Evolutionary conservation across 1,140 invertebrate species (phyloP).

Genomic region (Patella vulgata): DNA sequence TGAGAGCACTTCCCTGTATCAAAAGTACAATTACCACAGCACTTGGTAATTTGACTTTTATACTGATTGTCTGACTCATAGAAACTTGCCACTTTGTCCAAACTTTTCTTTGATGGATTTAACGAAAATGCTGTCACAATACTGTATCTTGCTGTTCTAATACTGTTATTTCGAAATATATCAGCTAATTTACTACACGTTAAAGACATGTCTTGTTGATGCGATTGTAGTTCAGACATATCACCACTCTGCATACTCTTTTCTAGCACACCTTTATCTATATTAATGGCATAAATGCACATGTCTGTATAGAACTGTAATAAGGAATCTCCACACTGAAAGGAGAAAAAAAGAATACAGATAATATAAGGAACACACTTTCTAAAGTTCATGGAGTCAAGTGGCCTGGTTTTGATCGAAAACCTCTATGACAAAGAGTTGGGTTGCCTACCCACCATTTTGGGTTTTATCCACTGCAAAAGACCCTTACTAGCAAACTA

Average conservation of each 20-base stretch:
- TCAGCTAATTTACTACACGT: conserved; percentile 46
- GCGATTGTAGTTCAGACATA: conserved; percentile 36
- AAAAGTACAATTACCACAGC: conserved; percentile 38
- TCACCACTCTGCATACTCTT: conserved; percentile 40
- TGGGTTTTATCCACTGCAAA: too few species aligned
- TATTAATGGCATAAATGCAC: conserved; percentile 53
- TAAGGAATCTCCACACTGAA: conserved; percentile 50
- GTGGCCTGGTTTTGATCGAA: too few species aligned
- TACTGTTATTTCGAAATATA: conserved; percentile 36
- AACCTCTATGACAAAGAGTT: not conserved
- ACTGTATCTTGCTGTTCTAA: conserved; percentile 39
- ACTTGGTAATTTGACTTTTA: conserved; percentile 14
- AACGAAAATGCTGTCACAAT: conserved; percentile 50
- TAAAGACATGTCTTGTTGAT: conserved; percentile 41
- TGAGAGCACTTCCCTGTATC: conserved; percentile 13
- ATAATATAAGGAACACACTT: not conserved
- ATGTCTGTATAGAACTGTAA: conserved; percentile 52
- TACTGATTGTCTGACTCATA: conserved; percentile 11
- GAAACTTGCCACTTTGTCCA: conserved; percentile 20
- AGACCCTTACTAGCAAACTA: too few species aligned
- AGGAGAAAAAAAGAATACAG: conserved; percentile 22
- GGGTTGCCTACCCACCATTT: too few species aligned
- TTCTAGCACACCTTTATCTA: conserved; percentile 51
- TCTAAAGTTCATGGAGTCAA: not conserved
- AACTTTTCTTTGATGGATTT: conserved; percentile 37